Conservation (phyloP, 2,888 invertebrate genomes). For the Heliconius charithonia region DNA sequence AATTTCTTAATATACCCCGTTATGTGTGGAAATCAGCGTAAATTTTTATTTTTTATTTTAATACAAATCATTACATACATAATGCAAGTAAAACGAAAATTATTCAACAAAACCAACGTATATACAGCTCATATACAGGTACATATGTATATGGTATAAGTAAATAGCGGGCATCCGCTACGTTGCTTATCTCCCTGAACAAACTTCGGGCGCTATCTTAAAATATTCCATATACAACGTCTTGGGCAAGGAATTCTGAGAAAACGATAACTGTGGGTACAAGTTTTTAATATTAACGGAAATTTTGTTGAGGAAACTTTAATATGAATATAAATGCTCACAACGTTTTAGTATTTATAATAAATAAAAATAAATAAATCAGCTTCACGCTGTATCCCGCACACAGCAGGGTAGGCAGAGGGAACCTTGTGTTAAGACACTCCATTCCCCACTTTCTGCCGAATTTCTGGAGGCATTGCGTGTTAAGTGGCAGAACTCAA, state of each 20-base stretch:
- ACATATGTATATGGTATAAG: constrained; percentile 42
- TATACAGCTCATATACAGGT: constrained; percentile 39
- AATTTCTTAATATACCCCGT: too few species aligned
- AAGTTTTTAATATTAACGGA: constrained; percentile 36
- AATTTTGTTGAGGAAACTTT: constrained; percentile 30
- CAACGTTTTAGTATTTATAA: too few species aligned
- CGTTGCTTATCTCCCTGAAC: constrained; percentile 73
- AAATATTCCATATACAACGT: constrained; percentile 75
- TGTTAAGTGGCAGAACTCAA: too few species aligned
- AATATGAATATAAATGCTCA: constrained; percentile 1
- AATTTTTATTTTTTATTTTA: too few species aligned
- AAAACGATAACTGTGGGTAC: constrained; percentile 50
- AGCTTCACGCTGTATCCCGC: too few species aligned
- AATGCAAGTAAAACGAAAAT: constrained; percentile 13
- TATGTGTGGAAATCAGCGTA: too few species aligned
- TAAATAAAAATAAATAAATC: too few species aligned
- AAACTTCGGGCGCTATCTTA: constrained; percentile 74
- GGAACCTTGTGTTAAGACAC: too few species aligned
- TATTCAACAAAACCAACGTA: constrained; percentile 32
- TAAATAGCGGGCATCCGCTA: constrained; percentile 67
- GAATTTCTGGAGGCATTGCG: too few species aligned
- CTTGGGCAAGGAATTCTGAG: constrained; percentile 67
- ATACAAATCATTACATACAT: not conserved
- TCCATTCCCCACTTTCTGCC: too few species aligned
- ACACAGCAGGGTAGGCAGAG: too few species aligned